These are phyloP conservation scores for Eupsittula cactorum DNA, from an alignment of 2,113 vertebrate genomes.

Conservation along the genomic window DNA sequence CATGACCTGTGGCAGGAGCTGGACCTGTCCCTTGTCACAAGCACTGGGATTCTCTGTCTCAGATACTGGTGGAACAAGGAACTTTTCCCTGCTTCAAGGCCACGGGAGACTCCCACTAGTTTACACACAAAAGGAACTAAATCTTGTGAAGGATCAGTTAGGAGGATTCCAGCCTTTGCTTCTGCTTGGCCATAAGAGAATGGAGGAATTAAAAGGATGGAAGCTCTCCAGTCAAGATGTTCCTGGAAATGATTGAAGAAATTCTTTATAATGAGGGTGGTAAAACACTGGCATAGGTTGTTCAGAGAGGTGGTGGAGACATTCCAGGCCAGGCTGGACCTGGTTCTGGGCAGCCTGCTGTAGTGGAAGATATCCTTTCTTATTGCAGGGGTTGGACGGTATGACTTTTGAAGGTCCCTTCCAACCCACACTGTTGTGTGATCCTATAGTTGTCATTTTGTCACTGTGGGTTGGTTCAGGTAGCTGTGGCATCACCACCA, in stretches of 20 bases:
- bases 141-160: not conserved
- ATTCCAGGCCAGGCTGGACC: not conserved
- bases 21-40: not conserved
- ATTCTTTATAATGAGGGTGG: not conserved
- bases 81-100: not conserved
- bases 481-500: not conserved
- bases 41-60: not conserved
- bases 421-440: not conserved
- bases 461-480: not conserved
- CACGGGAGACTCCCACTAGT: fast-evolving
- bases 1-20: not conserved
- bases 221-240: not conserved
- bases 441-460: not conserved
- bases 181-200: not conserved
- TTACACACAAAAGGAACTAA: not conserved
- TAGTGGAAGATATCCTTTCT: not conserved
- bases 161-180: not conserved
- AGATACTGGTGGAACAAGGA: not conserved
- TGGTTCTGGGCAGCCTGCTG: not conserved
- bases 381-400: not conserved
- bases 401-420: not conserved
- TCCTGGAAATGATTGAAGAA: not conserved
- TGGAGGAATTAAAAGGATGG: not conserved
- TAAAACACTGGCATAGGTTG: not conserved
- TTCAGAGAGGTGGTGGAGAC: not conserved